Evolutionary conservation across 1,140 invertebrate species (phyloP), one percentile per base, ranked within the genome.

Genomic region (Drosophila punjabiensis): DNA sequence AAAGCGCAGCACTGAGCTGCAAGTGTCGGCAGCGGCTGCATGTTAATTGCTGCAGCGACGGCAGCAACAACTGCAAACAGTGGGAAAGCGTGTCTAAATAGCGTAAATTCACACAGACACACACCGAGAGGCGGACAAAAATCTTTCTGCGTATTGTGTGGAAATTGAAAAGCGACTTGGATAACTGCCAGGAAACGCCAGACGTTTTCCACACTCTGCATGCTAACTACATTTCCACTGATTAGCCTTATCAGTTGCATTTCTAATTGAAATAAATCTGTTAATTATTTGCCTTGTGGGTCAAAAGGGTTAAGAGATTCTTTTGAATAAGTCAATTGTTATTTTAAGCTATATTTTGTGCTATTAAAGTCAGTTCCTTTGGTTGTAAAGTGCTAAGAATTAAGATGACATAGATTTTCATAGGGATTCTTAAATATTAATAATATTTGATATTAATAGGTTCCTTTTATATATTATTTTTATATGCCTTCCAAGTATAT

Each of bases 31-130:
- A 80, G 56, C 64, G 73, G 85, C 74, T 89, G 81, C 78, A 88
- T 88, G 84, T 88, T 88, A 88, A 89, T 88, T 88, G 84, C 81
- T 84, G 73, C 84, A 79, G 70, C 80, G 63, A 45, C 47, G 47
- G 47, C 53, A 62, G 56, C 71, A 74, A 62, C 64, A 75, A 81
- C 77, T 63, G 80, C 83, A 79, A 86, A 81, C 84, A 88, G 84
- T 78, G 81, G 45, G 64, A 81, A 79, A 81, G 69, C 74, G 81
- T 88, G 81, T 90, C 88, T 89, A 88, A 88, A 88, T 89, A 89
- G 86, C 85, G 81, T 63, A 70, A 85, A 89, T 75, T 60, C 58
- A 50, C 64, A 48, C 48, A 79, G 48, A 71, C 63, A 61, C 35
- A 30, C 14, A 70, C 24, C 55, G 9, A n/a, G 20, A 24, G 18